A percentile compares a stretch with the other conserved stretches of the same genome.
Conservation (phyloP, 2,797 vertebrate genomes). For the Ataeniobius toweri region DNA sequence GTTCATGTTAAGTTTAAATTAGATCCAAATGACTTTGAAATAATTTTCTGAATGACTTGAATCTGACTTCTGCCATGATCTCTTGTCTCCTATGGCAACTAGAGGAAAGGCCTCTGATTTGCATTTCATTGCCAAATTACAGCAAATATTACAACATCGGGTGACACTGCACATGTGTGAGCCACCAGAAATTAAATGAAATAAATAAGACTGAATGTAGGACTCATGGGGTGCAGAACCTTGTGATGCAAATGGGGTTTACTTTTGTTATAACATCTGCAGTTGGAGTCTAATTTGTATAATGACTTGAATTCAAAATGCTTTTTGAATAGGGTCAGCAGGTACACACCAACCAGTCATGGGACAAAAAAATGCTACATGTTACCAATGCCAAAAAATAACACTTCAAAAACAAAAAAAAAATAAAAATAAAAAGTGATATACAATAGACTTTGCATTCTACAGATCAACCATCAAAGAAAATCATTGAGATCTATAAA, state of each 20-base stretch:
- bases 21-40: conserved; percentile 70
- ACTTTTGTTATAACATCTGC: conserved; percentile 2
- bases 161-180: conserved; percentile 10
- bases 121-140: conserved; percentile 55
- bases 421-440: too few relatives aligned
- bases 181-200: background rate
- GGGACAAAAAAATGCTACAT: background rate
- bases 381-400: background rate
- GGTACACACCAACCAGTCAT: background rate
- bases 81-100: conserved; percentile 64
- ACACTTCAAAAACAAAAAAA: background rate
- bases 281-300: conserved; percentile 1
- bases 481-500: background rate
- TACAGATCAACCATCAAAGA: background rate
- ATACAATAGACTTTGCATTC: background rate
- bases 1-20: conserved; percentile 72
- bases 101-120: conserved; percentile 36
- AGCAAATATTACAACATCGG: conserved; percentile 41
- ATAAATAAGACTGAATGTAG: background rate
- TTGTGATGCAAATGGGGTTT: background rate
- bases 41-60: conserved; percentile 70
- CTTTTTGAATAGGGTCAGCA: background rate
- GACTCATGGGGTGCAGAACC: background rate
- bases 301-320: conserved; percentile 15
- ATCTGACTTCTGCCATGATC: conserved; percentile 60